Base-by-base conservation (phyloP, 1,140 invertebrate species). In the Cherax destructor region DNA sequence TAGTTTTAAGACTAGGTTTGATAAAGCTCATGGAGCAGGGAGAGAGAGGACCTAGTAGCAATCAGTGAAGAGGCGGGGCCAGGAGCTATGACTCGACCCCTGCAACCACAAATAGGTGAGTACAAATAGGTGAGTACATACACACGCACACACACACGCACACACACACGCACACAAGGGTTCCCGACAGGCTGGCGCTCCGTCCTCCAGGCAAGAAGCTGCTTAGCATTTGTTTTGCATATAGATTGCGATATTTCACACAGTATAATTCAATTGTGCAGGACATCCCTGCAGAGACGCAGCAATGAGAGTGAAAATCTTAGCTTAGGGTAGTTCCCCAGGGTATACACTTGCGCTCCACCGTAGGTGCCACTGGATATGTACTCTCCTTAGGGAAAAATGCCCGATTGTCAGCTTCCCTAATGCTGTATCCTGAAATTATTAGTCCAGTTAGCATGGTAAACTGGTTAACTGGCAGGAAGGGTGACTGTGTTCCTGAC, bases 181-280 rank as follows among this genome's bases (percentile, higher is more conserved):
- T 21, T 74, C 69, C 69, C n/a, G 69, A 74, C 69, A 21, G 24
- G 69, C 69, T 74, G 69, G 69, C 69, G 69, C 65, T 69, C 65
- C 18, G 3, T 30, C 21, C 69, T 9, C n/a, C n/a, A 24, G 21
- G 69, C 69, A 74, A 30, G 24, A 74, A 74, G 69, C 69, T 74
- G 9, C 69, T 74, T 74, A 74, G 69, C 69, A 74, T 74, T 74
- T 74, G 69, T 74, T 74, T 74, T 74, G 69, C 69, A 74, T 74
- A 74, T 30, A 74, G 69, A 74, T 74, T 74, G 69, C 21, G n/a
- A n/a, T 74, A 74, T 74, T 74, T 74, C 69, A 9, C 69, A 74
- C 69, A 30, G 69, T 30, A 74, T 74, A 30, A 74, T 74, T 74
- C 69, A 74, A 30, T 74, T 74, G 69, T 74, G 3, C n/a, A 16